Percentiles rank a stretch among this genome's conserved stretches.
These are phyloP conservation scores for Dendrolimus kikuchii DNA, from an alignment of 1,140 invertebrate genomes.

Conservation along the genomic window DNA sequence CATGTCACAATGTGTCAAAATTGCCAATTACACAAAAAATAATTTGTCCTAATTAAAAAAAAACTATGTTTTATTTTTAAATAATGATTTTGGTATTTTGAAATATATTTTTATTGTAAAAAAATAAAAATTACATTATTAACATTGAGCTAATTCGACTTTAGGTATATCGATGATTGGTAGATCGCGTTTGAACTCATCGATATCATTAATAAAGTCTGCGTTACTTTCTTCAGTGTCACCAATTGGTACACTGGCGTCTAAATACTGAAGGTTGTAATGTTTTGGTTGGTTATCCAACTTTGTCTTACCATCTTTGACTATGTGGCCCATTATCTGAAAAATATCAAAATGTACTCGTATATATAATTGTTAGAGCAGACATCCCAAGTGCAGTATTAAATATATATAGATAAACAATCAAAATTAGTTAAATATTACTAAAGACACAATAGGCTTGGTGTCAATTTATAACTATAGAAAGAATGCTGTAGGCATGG, in stretches of 20 bases:
- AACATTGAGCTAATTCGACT: constrained; percentile 25
- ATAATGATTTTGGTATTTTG: too few species aligned
- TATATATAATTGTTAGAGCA: neutral
- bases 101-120: constrained; percentile 9
- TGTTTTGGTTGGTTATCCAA: constrained; percentile 16
- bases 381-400: too few species aligned
- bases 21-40: too few species aligned
- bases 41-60: too few species aligned
- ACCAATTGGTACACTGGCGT: constrained; percentile 27
- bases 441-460: too few species aligned
- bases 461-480: too few species aligned
- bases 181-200: constrained; percentile 32
- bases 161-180: constrained; percentile 38
- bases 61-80: too few species aligned
- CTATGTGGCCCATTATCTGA: constrained; percentile 50
- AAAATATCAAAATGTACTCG: constrained; percentile 3
- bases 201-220: constrained; percentile 41
- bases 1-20: too few species aligned
- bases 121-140: neutral
- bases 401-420: too few species aligned
- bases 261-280: constrained; percentile 32
- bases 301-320: constrained; percentile 25
- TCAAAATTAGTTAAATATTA: too few species aligned
- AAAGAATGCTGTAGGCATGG: too few species aligned
- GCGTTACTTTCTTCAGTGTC: constrained; percentile 31